Evolutionary conservation across 2,797 vertebrate species (phyloP).

Genomic region (Onychomys arenicola): DNA sequence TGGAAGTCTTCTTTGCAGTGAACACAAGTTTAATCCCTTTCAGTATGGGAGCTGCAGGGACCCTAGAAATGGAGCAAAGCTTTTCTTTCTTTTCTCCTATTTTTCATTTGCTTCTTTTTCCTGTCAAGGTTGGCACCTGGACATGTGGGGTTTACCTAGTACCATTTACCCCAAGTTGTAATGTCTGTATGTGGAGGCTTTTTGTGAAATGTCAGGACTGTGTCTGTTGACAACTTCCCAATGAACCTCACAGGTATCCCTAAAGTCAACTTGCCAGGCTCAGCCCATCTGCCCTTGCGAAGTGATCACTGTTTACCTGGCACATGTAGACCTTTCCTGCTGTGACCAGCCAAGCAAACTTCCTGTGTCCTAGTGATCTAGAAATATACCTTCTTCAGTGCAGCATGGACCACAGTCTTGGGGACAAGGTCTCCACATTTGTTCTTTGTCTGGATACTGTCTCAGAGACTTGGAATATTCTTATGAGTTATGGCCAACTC

Average conservation of each 20-base stretch:
- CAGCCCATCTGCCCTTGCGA: neutral
- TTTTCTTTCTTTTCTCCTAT: neutral
- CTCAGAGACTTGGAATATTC: neutral
- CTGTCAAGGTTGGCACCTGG: neutral
- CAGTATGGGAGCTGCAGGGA: neutral
- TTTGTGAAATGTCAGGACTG: neutral
- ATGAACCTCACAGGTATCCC: neutral
- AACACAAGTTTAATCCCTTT: neutral
- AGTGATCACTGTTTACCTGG: neutral
- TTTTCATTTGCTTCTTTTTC: conserved; percentile 5
- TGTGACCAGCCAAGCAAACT: neutral
- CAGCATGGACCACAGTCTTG: neutral
- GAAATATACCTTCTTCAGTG: neutral
- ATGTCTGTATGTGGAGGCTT: neutral
- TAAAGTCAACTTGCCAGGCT: neutral
- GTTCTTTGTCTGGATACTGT: neutral
- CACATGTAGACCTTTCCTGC: neutral
- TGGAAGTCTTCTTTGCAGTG: conserved; percentile 33
- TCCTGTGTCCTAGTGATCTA: neutral
- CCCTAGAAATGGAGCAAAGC: neutral
- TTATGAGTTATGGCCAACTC: neutral
- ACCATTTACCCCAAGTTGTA: neutral
- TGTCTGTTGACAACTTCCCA: neutral
- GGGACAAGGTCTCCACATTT: neutral
- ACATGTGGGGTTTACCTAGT: neutral